Conservation (phyloP, 2,797 vertebrate genomes). For the Macropus fuliginosus region DNA sequence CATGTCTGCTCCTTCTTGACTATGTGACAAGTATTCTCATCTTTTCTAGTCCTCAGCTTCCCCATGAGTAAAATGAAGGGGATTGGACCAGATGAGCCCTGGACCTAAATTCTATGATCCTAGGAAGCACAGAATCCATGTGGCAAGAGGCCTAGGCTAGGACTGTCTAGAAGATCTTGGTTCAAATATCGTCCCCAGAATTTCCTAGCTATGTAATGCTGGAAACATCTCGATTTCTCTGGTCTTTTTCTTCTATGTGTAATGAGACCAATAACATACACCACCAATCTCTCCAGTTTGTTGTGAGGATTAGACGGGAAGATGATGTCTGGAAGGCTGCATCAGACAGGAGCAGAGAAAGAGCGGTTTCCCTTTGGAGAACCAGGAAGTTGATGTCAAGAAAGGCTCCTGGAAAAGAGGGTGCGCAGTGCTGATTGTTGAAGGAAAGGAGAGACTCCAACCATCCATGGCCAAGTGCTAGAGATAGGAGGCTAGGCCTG, state of each 20-base stretch:
- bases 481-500: background rate
- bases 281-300: background rate
- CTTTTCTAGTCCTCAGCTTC: background rate
- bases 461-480: background rate
- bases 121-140: background rate
- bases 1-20: background rate
- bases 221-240: background rate
- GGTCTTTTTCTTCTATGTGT: background rate
- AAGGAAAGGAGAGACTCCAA: background rate
- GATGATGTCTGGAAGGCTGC: background rate
- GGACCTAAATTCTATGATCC: background rate
- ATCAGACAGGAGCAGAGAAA: background rate
- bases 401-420: background rate
- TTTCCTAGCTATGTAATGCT: background rate
- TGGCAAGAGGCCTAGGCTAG: no score
- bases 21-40: background rate
- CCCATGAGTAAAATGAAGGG: background rate
- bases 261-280: background rate
- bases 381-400: background rate
- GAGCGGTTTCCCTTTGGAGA: background rate
- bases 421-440: background rate
- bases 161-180: no score
- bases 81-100: background rate
- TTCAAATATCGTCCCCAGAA: background rate
- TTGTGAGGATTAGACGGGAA: background rate